Evolutionary conservation across 2,113 vertebrate species (phyloP), one percentile per base, ranked within the genome.

Genomic region (Pedionomus torquatus): DNA sequence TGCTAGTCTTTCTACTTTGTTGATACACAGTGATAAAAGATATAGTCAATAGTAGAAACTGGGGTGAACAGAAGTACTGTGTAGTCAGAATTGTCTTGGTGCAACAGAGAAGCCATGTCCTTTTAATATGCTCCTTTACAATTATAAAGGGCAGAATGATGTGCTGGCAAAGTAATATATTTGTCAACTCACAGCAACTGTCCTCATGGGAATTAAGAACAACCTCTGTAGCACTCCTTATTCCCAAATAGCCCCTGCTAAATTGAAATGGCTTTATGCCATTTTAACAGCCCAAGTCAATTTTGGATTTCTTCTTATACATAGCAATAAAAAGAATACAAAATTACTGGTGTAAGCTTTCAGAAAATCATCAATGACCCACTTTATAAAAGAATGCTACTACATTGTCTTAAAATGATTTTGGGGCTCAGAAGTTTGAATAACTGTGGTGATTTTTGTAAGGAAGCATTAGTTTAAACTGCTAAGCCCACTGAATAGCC

Each of bases 401-500:
- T 25, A 52, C 83, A 66, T 89, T 90, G 68, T 89, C 85, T 94
- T 90, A 68, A 85, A 88, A 78, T 77, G 37, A 89, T 63, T 87
- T 31, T 74, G 74, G 26, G 12, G 25, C 52, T 95, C 66, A 77
- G 49, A 64, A 78, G 7, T 72, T 94, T 55, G 33, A 79, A 41
- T 64, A 81, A 84, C 54, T 57, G 11, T 0, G 1, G 61, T 44
- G 41, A 74, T 75, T 90, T 87, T 70, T 57, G 20, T 65, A 88
- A 90, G 77, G 28, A 93, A 76, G 18, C 18, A 21, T 51, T 95
- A 70, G 15, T 58, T 87, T 80, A 83, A 89, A 87, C 94, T 80
- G 60, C 52, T 68, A 83, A 95, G 5, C 20, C 35, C 39, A 65
- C 17, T 74, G 63, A 86, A 65, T 70, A 88, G 14, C 37, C 23